A percentile compares a stretch with the other conserved stretches of the same genome.
Evolutionary conservation across 1,140 invertebrate species (phyloP).

Genomic region (Brachionus angularis): DNA sequence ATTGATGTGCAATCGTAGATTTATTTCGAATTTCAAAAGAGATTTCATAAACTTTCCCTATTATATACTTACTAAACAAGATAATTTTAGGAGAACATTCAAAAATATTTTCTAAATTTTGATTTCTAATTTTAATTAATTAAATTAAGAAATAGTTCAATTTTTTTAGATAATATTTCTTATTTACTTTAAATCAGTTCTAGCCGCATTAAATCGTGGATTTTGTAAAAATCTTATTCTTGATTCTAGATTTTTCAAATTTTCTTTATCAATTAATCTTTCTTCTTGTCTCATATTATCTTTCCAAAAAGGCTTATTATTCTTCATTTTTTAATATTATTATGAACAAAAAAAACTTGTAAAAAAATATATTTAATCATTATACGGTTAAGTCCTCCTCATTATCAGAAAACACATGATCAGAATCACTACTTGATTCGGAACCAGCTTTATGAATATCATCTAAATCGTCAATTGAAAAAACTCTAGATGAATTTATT

Average conservation of each 20-base stretch:
- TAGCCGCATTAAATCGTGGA: not conserved
- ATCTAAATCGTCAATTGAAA: not conserved
- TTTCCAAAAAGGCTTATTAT: slow-evolving; percentile 29
- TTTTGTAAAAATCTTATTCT: slow-evolving; percentile 18
- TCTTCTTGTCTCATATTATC: slow-evolving; percentile 31
- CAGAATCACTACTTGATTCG: not conserved
- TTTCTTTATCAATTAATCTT: not conserved
- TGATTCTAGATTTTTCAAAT: slow-evolving; percentile 31
- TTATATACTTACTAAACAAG: slow-evolving; percentile 52
- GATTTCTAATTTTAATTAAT: not conserved
- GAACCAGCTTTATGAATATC: slow-evolving; percentile 8
- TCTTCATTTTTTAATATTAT: not conserved
- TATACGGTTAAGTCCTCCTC: not conserved
- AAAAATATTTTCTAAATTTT: slow-evolving; percentile 47
- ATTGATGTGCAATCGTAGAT: slow-evolving; percentile 52
- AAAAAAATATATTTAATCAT: not conserved
- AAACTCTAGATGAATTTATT: not conserved
- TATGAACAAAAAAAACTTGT: not conserved
- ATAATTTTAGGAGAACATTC: slow-evolving; percentile 52
- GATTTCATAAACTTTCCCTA: slow-evolving; percentile 57
- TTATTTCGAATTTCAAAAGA: slow-evolving; percentile 57
- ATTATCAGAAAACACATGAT: not conserved
- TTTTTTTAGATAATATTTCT: not conserved
- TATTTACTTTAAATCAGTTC: slow-evolving; percentile 8
- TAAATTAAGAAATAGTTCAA: not conserved